These are phyloP conservation scores for Syrphus vitripennis DNA, from an alignment of 2,888 invertebrate species.

Conservation along the genomic window DNA sequence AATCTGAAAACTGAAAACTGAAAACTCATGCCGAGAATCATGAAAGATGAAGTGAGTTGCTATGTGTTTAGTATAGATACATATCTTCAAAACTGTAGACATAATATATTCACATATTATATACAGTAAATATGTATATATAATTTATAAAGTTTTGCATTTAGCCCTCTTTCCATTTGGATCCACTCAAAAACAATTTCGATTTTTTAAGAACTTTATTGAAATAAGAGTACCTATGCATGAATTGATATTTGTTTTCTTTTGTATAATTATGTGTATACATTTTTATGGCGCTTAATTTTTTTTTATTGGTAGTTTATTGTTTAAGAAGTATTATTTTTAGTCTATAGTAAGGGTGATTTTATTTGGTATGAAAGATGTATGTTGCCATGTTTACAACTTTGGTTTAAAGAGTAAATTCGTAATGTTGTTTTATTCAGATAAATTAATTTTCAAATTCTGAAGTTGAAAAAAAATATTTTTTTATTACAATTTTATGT, in stretches of 20 bases:
- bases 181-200: not conserved
- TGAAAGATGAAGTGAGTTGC: not conserved
- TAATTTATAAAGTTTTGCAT: not conserved
- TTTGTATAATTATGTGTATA: not conserved
- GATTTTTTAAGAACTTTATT: not conserved
- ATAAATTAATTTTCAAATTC: too few relatives aligned
- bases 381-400: too few relatives aligned
- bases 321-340: not conserved
- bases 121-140: too few relatives aligned
- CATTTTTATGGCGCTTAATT: not conserved
- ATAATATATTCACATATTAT: not conserved
- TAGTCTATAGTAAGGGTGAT: too few relatives aligned
- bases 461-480: too few relatives aligned
- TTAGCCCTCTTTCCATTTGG: not conserved
- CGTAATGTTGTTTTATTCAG: too few relatives aligned
- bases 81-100: not conserved
- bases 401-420: too few relatives aligned
- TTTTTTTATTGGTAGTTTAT: too few relatives aligned
- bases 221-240: too few relatives aligned
- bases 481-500: too few relatives aligned
- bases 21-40: conserved; percentile 19
- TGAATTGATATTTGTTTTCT: not conserved
- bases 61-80: not conserved
- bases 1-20: not conserved
- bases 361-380: too few relatives aligned